Conservation (phyloP, 2,113 vertebrate species). For the Azemiops feae region DNA sequence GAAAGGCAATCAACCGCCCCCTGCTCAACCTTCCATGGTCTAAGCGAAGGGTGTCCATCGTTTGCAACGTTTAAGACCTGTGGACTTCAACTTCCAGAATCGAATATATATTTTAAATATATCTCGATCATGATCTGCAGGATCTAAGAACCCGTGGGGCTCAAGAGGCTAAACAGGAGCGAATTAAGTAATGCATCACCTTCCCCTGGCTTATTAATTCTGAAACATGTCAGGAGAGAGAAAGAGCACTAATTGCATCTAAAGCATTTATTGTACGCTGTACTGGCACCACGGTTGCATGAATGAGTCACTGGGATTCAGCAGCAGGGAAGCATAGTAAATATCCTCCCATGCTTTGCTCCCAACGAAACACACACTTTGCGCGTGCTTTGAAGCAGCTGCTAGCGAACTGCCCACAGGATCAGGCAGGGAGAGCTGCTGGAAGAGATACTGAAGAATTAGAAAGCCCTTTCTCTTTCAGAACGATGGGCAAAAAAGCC, state of each 20-base stretch:
- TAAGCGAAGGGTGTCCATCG: neutral
- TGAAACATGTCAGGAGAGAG: neutral
- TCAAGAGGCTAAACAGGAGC: neutral
- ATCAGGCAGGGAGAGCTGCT: neutral
- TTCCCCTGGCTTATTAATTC: neutral
- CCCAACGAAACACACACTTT: neutral
- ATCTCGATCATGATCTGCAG: neutral
- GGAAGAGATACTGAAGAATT: neutral
- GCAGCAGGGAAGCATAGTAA: neutral
- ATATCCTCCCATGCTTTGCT: neutral
- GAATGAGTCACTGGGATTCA: neutral
- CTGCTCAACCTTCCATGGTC: neutral
- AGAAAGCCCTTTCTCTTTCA: neutral
- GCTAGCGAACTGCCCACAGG: neutral
- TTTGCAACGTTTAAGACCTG: neutral
- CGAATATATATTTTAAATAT: accelerated
- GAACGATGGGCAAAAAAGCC: neutral
- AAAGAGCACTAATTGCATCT: neutral
- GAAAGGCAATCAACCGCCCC: neutral
- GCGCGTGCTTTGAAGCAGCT: neutral
- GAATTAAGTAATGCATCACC: neutral
- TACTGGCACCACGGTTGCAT: neutral
- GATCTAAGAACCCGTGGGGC: neutral
- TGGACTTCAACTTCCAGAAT: neutral
- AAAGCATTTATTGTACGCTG: neutral